Percentiles rank a stretch among this genome's conserved stretches.
phyloP scores from a whole-genome alignment of 2,888 invertebrate species.

The Apotomis capreana region DNA sequence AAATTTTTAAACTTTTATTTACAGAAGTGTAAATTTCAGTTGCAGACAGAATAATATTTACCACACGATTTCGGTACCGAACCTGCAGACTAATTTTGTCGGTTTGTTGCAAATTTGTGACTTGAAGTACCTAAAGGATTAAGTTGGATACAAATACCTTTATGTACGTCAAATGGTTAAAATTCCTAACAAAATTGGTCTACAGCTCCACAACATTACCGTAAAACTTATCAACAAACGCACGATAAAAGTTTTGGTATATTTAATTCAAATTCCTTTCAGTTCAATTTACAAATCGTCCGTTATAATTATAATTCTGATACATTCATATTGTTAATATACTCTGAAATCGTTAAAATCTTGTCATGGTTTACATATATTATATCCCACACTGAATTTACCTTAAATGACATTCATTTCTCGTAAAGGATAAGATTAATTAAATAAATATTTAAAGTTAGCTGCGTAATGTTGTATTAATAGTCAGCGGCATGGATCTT shows the following conservation, averaged over 20 bases:
- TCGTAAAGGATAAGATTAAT: conserved; percentile 18
- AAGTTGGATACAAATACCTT: too few species aligned
- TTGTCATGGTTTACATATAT: conserved; percentile 28
- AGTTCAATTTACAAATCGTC: conserved; percentile 20
- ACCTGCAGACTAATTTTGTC: neutral
- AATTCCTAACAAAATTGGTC: neutral
- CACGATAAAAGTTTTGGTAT: conserved; percentile 33
- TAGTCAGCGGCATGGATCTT: too few species aligned
- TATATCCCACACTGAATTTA: conserved; percentile 34
- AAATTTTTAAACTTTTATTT: conserved; percentile 66
- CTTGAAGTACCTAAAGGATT: too few species aligned
- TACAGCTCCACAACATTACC: conserved; percentile 36
- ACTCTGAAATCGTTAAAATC: conserved; percentile 24
- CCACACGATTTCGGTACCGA: conserved; percentile 53
- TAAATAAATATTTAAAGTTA: conserved; percentile 31
- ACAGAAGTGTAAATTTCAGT: conserved; percentile 69
- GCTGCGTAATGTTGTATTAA: conserved; percentile 28
- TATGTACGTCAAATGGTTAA: too few species aligned
- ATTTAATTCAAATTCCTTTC: conserved; percentile 31
- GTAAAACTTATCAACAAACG: conserved; percentile 34
- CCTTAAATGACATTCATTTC: conserved; percentile 19
- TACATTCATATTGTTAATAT: conserved; percentile 29
- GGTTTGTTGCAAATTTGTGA: neutral
- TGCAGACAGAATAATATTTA: conserved; percentile 60
- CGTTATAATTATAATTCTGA: conserved; percentile 24